Percentiles rank a stretch among this genome's conserved stretches.
Evolutionary conservation across 2,888 invertebrate genomes (phyloP).

Genomic region (Rhopalosiphum nymphaeae): DNA sequence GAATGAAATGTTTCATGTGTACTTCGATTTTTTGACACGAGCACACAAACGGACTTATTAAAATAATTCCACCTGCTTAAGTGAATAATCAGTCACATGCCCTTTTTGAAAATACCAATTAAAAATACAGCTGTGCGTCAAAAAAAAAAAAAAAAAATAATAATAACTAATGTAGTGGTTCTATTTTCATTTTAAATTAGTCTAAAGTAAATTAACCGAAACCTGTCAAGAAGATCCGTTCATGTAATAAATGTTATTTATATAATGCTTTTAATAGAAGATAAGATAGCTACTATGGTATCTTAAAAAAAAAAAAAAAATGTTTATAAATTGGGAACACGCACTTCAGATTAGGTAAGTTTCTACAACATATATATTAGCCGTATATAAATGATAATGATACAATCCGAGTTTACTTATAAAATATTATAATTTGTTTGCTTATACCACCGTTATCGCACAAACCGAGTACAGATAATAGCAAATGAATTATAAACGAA

Average conservation of each 20-base stretch:
- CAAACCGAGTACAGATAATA: not conserved
- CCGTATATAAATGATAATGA: not conserved
- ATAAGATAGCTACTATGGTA: constrained; percentile 48
- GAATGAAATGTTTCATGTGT: not conserved
- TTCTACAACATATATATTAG: constrained; percentile 16
- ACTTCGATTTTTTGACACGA: constrained; percentile 23
- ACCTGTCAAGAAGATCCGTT: constrained; percentile 57
- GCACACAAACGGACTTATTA: constrained; percentile 10
- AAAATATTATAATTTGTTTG: constrained; percentile 13
- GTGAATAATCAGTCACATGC: constrained; percentile 55
- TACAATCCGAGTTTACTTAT: constrained; percentile 4
- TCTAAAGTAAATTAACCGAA: constrained; percentile 60
- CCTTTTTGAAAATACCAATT: constrained; percentile 58
- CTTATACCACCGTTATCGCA: not conserved
- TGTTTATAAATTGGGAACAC: not conserved
- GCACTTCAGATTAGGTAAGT: constrained; percentile 42
- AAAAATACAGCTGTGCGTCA: constrained; percentile 48
- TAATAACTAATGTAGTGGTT: constrained; percentile 6
- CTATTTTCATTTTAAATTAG: constrained; percentile 63
- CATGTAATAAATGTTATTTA: constrained; percentile 51
- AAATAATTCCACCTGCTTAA: constrained; percentile 60
- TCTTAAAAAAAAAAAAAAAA: constrained; percentile 10
- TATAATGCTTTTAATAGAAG: constrained; percentile 55
- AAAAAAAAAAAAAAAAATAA: constrained; percentile 16
- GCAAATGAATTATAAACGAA: not conserved